Evolutionary conservation across 1,140 invertebrate species (phyloP), one percentile per base, ranked within the genome.

Genomic region (Lasioglossum albipes): DNA sequence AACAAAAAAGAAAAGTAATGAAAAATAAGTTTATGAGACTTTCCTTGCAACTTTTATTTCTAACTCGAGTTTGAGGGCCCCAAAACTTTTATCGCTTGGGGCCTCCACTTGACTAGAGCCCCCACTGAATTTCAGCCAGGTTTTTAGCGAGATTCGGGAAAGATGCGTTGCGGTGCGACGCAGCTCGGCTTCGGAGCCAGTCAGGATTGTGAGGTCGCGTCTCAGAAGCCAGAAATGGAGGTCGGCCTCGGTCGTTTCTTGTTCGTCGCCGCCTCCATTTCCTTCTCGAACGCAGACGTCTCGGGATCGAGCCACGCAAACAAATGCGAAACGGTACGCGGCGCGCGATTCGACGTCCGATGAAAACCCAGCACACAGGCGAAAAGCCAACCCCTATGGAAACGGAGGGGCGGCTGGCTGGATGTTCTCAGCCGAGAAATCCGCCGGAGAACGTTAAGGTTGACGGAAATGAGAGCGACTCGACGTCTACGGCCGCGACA

Each of bases 401-500:
- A 27, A 12, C 16, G 13, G 16, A 20, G 52, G 5, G 13, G 62
- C 36, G 36, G 36, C 36, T 36, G 36, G 36, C 36, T 36, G 36
- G 36, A 2, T 36, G 61, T 49, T 67, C 72, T 75, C 82, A 62
- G 45, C 57, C 64, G 75, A 72, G 76, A 76, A 72, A 84, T 81
- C 74, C 61, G 64, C 41, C 64, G 69, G 62, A 74, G 67, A 36
- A 71, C 42, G 36, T 57, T 75, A 31, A 64, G 65, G 65, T 62
- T 54, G 75, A 83, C 75, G 71, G 85, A 88, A 88, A 87, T 85
- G 86, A 87, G 80, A 79, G 36, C 36, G 36, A 36, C 36, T 1
- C 79, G 79, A 45, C 59, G 70, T 67, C 73, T 76, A 66, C 69
- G 73, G 42, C 65, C 61, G 70, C 80, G 83, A 85, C 74, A 78